These are phyloP conservation scores for Ramphastos sulfuratus DNA, from an alignment of 2,113 vertebrate genomes.

Conservation along the genomic window DNA sequence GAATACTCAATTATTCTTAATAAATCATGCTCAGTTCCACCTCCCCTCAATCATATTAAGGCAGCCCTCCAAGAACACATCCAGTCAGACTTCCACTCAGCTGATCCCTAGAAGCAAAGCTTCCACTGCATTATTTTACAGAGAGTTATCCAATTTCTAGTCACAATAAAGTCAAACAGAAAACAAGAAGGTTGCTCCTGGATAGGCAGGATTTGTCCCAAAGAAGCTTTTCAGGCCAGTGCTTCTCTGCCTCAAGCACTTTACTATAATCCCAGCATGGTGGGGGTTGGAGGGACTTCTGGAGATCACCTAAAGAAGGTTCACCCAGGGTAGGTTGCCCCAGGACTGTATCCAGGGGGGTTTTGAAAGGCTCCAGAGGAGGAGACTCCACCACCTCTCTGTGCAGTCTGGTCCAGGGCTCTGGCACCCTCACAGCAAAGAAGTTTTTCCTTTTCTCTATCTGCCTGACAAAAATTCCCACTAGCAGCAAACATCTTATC, in stretches of 20 bases:
- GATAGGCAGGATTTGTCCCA: background rate
- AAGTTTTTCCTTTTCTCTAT: too few species aligned
- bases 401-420: too few species aligned
- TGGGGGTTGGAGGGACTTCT: too few species aligned
- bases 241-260: background rate
- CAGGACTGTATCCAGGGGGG: too few species aligned
- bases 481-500: constrained; percentile 1
- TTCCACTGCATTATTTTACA: background rate
- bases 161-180: background rate
- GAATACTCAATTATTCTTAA: constrained; percentile 1
- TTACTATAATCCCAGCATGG: background rate
- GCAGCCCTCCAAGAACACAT: background rate
- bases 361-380: too few species aligned
- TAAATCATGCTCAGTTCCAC: constrained; percentile 40
- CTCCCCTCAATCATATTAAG: background rate
- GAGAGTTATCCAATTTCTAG: background rate
- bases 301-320: too few species aligned
- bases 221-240: background rate
- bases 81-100: background rate
- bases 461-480: background rate
- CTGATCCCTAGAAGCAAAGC: background rate
- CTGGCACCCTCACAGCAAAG: too few species aligned
- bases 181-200: background rate
- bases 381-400: too few species aligned
- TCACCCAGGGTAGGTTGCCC: too few species aligned